Evolutionary conservation across 2,888 invertebrate species (phyloP), one percentile per base, ranked within the genome.

Genomic region (Leucophenga maculata): DNA sequence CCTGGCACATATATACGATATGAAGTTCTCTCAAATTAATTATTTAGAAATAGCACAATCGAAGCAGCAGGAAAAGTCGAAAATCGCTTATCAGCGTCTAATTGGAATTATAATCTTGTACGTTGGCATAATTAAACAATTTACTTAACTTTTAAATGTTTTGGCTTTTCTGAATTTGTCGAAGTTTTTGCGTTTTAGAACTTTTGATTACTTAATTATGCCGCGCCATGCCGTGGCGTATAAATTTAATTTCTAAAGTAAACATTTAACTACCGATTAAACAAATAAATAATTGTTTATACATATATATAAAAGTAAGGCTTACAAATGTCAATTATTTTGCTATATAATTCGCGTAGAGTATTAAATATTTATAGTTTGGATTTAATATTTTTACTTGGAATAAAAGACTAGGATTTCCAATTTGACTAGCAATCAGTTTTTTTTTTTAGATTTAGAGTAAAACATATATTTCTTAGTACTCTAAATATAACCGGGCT

Each of bases 221-320:
- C n/a, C 50, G 65, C 50, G 14, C 32, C 14, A 26, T 31, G 26
- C 26, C 3, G 4, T 26, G 4, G 3, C 26, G 26, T 3, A 26
- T 26, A 26, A 26, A 26, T 4, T 77, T 77, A 78, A 74, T 78
- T 77, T 81, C 85, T 82, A 79, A 84, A 86, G 77, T 79, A 79
- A 86, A 86, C 82, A 86, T 79, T 80, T 78, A 77, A 83, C 78
- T 86, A 85, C 82, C 78, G 81, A 76, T 82, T 77, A 77, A 76
- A 69, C 70, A 72, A 72, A 71, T 66, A 59, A 55, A 52, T 64
- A 72, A 72, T 59, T 55, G 39, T 62, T 46, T 39, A 20, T 3
- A 26, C 54, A 52, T 55, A 59, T 26, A 26, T 26, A 26, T 4
- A 4, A 3, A 26, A 4, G 4, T 26, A 26, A 3, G 4, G 26